A percentile compares a stretch with the other conserved stretches of the same genome.
phyloP scores from a whole-genome alignment of 1,140 invertebrate genomes.

The Spodoptera frugiperda region DNA sequence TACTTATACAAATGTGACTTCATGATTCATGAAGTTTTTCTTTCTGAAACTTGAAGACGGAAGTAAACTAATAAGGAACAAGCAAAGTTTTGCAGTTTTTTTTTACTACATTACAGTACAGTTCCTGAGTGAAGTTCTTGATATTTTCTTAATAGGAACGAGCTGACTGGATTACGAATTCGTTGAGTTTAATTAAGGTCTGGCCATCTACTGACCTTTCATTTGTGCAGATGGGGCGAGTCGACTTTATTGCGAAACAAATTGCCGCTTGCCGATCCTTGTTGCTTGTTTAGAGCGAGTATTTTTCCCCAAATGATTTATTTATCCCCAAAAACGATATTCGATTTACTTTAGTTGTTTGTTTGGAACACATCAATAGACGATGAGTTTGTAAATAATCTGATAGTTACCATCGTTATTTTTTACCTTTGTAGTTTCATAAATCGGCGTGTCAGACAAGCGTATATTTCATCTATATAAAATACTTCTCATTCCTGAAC shows the following conservation, averaged over 20 bases:
- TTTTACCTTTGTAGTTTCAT: not conserved
- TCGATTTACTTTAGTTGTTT: slow-evolving; percentile 32
- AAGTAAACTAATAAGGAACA: slow-evolving; percentile 30
- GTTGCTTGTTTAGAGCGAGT: slow-evolving; percentile 61
- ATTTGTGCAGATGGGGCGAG: slow-evolving; percentile 76
- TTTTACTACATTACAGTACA: slow-evolving; percentile 26
- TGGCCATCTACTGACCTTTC: slow-evolving; percentile 74
- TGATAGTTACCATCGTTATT: too few species aligned
- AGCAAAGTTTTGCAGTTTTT: slow-evolving; percentile 23
- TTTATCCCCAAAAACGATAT: slow-evolving; percentile 51
- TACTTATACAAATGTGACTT: slow-evolving; percentile 28
- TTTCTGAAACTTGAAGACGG: slow-evolving; percentile 16
- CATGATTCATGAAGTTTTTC: slow-evolving; percentile 20
- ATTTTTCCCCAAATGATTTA: slow-evolving; percentile 61
- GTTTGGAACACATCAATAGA: slow-evolving; percentile 4
- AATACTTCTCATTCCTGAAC: slow-evolving; percentile 33
- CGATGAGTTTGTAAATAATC: not conserved
- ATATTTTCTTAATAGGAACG: slow-evolving; percentile 45
- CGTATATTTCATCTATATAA: not conserved
- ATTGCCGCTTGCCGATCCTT: slow-evolving; percentile 67
- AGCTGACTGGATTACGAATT: slow-evolving; percentile 70
- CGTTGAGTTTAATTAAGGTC: slow-evolving; percentile 79
- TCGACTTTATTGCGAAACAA: slow-evolving; percentile 77
- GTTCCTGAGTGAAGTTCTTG: slow-evolving; percentile 27
- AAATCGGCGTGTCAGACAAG: not conserved